A percentile compares a stretch with the other conserved stretches of the same genome.
These are phyloP conservation scores for Bubo blakistoni DNA, from an alignment of 2,113 vertebrate genomes.

Conservation along the genomic window DNA sequence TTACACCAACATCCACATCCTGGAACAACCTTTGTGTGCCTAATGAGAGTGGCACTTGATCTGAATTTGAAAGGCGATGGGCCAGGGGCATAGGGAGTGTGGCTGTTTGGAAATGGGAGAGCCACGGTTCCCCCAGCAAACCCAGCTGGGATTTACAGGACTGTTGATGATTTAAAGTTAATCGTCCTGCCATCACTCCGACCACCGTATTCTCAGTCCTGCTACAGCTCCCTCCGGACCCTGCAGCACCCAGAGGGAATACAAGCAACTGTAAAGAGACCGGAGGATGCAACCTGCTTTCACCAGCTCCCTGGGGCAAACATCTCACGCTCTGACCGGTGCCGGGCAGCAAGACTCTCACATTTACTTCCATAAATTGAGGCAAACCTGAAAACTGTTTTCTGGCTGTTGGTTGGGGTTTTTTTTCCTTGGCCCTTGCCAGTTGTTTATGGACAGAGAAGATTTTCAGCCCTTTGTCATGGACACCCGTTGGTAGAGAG, in stretches of 20 bases:
- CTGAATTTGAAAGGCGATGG: not conserved
- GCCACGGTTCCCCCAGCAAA: not conserved
- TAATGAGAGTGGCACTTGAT: not conserved
- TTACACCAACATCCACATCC: not conserved
- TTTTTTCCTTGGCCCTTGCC: not conserved
- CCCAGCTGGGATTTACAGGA: not conserved
- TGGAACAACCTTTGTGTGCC: not conserved
- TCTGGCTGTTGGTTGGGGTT: not conserved
- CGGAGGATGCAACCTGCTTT: fast-evolving
- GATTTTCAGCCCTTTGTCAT: not conserved
- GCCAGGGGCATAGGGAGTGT: fast-evolving
- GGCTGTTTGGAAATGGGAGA: not conserved
- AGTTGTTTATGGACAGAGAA: not conserved
- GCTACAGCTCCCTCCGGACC: not conserved
- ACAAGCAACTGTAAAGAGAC: not conserved
- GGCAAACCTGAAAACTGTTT: not conserved
- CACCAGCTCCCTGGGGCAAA: not conserved
- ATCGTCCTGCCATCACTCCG: fast-evolving
- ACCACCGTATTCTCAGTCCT: not conserved
- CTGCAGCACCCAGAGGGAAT: fast-evolving
- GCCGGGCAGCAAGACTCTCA: not conserved
- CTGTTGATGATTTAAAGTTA: not conserved
- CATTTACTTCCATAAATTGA: not conserved
- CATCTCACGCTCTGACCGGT: fast-evolving
- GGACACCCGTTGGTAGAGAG: not conserved